Base-by-base conservation (phyloP, 2,797 vertebrate species). In the Otus scops region DNA sequence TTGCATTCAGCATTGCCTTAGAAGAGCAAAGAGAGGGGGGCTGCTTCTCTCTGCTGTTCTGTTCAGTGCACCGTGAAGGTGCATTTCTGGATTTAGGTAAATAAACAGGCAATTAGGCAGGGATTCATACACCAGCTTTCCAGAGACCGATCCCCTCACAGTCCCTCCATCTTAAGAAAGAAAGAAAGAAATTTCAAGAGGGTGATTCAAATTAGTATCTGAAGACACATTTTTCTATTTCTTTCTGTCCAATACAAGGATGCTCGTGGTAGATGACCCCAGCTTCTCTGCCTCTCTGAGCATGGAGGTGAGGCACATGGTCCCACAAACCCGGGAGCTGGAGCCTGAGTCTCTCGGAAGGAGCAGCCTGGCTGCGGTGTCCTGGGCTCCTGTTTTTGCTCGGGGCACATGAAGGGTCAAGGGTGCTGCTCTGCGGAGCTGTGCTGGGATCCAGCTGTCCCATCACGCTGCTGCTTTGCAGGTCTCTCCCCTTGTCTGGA, bases 401-500 rank as follows among this genome's bases (percentile, higher is more conserved):
- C 26, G 1, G 23, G 69, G 48, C 50, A 10, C 1, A 9, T 14
- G 6, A 16, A 27, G 50, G 34, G 34, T 8, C 0, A 7, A 39
- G 41, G 54, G 5, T 26, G 59, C 68, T 22, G 38, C 68, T 36
- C 57, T 18, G 48, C 48, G 22, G 80, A 5, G 1, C 7, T 18
- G 39, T 38, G n/a, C 22, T 14, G 30, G 38, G 48, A 26, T 17
- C 26, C 36, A 7, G 26, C 1, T 1, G 27, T n/a, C 32, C 32
- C 32, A 11, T 5, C 1, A 1, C 6, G 1, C 22, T 3, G 45
- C 22, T 26, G 38, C 32, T 26, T 21, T 7, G 43, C 18, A 3
- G 53, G 38, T 36, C 45, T 32, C 13, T 26, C 32, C 36, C 61
- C n/a, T 27, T 3, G 4, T 19, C n/a, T 2, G 2, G 30, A 30